A percentile compares a stretch with the other conserved stretches of the same genome.
phyloP scores from a whole-genome alignment of 2,797 vertebrate genomes.

The Channa striata region DNA sequence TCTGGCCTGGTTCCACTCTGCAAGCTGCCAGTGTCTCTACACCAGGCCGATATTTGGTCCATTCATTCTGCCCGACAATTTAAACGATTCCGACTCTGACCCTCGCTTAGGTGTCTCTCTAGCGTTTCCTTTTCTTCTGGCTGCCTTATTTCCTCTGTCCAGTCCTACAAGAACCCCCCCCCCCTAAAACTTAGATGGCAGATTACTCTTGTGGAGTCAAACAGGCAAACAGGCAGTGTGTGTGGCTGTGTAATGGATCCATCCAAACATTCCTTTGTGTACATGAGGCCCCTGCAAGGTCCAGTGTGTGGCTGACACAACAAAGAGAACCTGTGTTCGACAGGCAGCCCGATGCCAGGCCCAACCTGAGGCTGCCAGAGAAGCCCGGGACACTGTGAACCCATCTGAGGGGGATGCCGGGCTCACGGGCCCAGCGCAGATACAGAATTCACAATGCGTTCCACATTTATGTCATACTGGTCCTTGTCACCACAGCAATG shows the following conservation, averaged over 20 bases:
- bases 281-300: constrained; percentile 75
- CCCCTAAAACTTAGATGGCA: constrained; percentile 68
- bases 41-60: constrained; percentile 7
- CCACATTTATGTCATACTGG: not conserved
- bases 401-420: constrained; percentile 50
- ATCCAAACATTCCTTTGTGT: constrained; percentile 82
- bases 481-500: not conserved
- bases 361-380: constrained; percentile 54
- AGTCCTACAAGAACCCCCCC: constrained; percentile 49
- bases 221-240: constrained; percentile 76
- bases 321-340: constrained; percentile 83
- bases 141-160: constrained; percentile 32
- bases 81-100: constrained; percentile 36
- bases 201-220: constrained; percentile 76
- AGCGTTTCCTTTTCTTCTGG: constrained; percentile 41
- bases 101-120: constrained; percentile 30
- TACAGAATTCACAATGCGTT: not conserved
- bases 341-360: constrained; percentile 60
- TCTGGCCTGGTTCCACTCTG: constrained; percentile 23
- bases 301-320: constrained; percentile 76
- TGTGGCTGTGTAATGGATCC: constrained; percentile 74
- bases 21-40: constrained; percentile 24
- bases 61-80: constrained; percentile 45
- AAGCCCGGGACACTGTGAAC: constrained; percentile 46
- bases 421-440: not conserved